phyloP scores from a whole-genome alignment of 2,113 vertebrate species.

The Prietella phreatophila region DNA sequence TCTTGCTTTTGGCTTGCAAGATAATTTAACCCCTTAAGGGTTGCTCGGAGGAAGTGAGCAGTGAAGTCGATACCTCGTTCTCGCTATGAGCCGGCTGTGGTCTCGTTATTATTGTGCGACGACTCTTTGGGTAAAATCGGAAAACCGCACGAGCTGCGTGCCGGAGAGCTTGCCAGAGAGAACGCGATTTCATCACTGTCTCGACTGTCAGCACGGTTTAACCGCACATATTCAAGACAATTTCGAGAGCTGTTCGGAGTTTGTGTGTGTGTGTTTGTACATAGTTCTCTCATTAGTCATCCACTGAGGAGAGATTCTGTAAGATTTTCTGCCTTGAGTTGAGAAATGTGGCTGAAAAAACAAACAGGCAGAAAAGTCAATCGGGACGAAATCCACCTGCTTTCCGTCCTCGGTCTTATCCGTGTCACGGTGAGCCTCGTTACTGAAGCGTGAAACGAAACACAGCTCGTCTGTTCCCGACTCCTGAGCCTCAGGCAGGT shows the following conservation, averaged over 20 bases:
- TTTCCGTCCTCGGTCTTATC: slow-evolving; percentile 25
- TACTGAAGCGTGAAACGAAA: not conserved
- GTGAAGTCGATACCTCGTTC: slow-evolving; percentile 49
- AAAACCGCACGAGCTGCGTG: slow-evolving; percentile 41
- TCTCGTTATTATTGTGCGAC: slow-evolving; percentile 50
- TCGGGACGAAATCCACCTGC: slow-evolving; percentile 24
- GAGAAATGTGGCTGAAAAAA: slow-evolving; percentile 11
- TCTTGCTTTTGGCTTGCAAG: slow-evolving; percentile 39
- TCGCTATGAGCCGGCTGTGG: slow-evolving; percentile 65
- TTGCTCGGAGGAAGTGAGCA: slow-evolving; percentile 56
- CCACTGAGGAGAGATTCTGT: slow-evolving; percentile 18
- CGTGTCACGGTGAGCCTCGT: slow-evolving; percentile 35
- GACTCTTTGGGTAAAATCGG: slow-evolving; percentile 37
- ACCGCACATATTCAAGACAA: not conserved
- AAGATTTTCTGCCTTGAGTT: slow-evolving; percentile 21
- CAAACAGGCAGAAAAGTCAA: not conserved
- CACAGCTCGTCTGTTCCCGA: slow-evolving; percentile 7
- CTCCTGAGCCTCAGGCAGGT: not conserved
- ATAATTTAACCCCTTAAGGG: slow-evolving; percentile 48
- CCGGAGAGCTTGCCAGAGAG: not conserved
- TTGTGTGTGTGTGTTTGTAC: not conserved
- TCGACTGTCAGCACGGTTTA: not conserved
- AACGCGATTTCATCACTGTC: not conserved
- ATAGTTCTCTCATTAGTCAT: not conserved
- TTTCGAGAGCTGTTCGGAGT: not conserved